A percentile compares a stretch with the other conserved stretches of the same genome.
Conservation (phyloP, 1,140 invertebrate species). For the Anoplophora glabripennis region DNA sequence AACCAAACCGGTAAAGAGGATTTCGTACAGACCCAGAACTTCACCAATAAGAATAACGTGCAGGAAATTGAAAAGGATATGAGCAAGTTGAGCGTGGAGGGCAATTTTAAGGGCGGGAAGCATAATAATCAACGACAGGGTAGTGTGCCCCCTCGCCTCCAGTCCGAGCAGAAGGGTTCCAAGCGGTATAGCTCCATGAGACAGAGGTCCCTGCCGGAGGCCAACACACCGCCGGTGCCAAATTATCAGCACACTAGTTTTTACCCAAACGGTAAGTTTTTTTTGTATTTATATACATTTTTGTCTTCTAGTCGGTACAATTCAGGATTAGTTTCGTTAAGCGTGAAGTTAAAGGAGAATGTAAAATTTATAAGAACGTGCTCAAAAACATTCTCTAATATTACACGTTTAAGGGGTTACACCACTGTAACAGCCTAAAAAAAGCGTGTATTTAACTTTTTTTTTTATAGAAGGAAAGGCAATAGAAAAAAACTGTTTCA, state of each 20-base stretch:
- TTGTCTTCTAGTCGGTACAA: too few relatives aligned
- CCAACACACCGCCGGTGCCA: conserved; percentile 28
- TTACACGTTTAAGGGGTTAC: too few relatives aligned
- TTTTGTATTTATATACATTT: too few relatives aligned
- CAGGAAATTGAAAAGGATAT: conserved; percentile 53
- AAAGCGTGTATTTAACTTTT: too few relatives aligned
- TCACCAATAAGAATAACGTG: conserved; percentile 42
- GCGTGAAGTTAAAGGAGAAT: too few relatives aligned
- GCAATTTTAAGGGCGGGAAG: conserved; percentile 39
- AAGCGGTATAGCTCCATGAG: conserved; percentile 56
- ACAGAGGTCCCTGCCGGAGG: conserved; percentile 52
- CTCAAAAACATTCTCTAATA: too few relatives aligned
- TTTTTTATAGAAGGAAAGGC: too few relatives aligned
- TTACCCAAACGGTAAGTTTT: conserved; percentile 41
- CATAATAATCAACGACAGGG: conserved; percentile 43
- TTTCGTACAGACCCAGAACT: conserved; percentile 50
- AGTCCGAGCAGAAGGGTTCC: conserved; percentile 50
- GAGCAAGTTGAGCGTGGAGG: conserved; percentile 52
- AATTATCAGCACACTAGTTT: conserved; percentile 31
- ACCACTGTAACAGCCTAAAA: too few relatives aligned
- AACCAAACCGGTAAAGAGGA: conserved; percentile 29
- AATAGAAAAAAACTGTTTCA: too few relatives aligned
- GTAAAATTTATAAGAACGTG: too few relatives aligned
- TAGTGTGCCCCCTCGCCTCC: conserved; percentile 53
- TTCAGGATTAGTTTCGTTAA: too few relatives aligned